phyloP scores from a whole-genome alignment of 2,797 vertebrate genomes.

The Fistularia tabacaria region DNA sequence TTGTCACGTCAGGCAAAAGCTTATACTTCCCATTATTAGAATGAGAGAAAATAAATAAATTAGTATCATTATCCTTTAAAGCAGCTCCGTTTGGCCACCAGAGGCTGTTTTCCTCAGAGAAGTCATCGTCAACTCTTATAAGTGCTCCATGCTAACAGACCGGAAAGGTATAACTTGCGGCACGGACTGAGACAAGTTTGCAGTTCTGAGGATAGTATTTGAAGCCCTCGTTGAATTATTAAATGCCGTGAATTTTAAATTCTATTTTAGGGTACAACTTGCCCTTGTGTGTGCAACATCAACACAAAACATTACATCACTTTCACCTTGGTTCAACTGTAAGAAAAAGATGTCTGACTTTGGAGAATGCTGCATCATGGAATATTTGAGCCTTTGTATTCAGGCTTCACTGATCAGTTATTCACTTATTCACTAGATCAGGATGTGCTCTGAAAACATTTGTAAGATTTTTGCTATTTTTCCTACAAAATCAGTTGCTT shows the following conservation, averaged over 20 bases:
- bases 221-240: conserved; percentile 26
- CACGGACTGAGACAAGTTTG: conserved; percentile 16
- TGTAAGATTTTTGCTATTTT: too few species aligned
- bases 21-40: background rate
- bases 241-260: conserved; percentile 7
- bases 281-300: conserved; percentile 3
- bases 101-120: conserved; percentile 1
- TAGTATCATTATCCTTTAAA: background rate
- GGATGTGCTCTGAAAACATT: too few species aligned
- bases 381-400: too few species aligned
- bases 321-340: conserved; percentile 11
- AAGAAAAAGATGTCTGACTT: background rate
- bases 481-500: too few species aligned
- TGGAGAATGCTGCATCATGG: background rate
- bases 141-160: conserved; percentile 27
- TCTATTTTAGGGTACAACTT: conserved; percentile 8
- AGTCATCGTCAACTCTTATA: conserved; percentile 21
- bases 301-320: conserved; percentile 17
- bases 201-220: conserved; percentile 16
- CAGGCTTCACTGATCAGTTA: too few species aligned
- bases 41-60: background rate
- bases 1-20: background rate
- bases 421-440: too few species aligned
- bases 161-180: conserved; percentile 12
- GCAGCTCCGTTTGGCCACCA: background rate